Percentiles rank a stretch among this genome's conserved stretches.
Conservation (phyloP, 2,797 vertebrate genomes). For the Mus spretus region DNA sequence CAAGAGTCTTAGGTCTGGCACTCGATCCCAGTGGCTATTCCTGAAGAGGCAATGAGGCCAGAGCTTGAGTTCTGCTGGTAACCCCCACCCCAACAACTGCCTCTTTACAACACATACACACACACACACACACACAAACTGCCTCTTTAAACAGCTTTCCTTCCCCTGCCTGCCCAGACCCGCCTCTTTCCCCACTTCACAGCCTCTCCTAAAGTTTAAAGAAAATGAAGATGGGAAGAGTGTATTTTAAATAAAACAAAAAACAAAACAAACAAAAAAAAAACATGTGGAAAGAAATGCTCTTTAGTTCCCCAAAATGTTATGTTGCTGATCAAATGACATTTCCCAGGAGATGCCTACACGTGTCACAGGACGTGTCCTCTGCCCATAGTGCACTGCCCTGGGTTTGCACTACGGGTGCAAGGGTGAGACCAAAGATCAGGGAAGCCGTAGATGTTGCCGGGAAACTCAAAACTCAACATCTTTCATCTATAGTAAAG, state of each 20-base stretch:
- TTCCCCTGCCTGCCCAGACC: background rate
- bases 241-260: background rate
- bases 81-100: too few species aligned
- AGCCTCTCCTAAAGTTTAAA: background rate
- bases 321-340: background rate
- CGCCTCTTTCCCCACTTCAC: background rate
- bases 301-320: constrained; percentile 4
- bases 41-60: background rate
- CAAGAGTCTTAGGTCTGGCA: background rate
- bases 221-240: background rate
- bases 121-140: too few species aligned
- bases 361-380: background rate
- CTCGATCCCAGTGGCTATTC: background rate
- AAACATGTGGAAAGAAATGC: background rate
- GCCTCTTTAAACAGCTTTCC: background rate
- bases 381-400: background rate
- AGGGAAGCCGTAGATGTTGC: background rate
- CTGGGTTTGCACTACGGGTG: background rate
- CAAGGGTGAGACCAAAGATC: background rate
- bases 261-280: background rate
- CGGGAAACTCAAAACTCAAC: background rate
- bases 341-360: background rate
- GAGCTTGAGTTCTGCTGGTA: background rate
- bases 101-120: too few species aligned
- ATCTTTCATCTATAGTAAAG: background rate